Evolutionary conservation across 2,797 vertebrate genomes (phyloP).

Genomic region (Eleutherodactylus coqui): DNA sequence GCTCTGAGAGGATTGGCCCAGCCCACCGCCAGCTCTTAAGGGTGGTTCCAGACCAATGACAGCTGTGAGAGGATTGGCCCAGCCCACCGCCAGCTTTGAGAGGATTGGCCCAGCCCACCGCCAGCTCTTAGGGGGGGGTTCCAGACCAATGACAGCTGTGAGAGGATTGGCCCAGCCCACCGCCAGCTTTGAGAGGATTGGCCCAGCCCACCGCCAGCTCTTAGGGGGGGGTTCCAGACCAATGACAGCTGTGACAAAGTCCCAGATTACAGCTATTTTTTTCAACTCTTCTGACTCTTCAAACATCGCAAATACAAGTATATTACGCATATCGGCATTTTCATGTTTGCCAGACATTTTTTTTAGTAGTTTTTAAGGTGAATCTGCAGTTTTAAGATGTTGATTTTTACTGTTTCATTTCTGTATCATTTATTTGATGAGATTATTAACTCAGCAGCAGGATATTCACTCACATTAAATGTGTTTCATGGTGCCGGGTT

Average conservation of each 20-base stretch:
- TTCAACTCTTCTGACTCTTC: neutral
- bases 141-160: no score
- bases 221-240: neutral
- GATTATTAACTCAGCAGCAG: neutral
- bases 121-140: no score
- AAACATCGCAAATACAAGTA: neutral
- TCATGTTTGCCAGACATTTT: neutral
- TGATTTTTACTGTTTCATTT: constrained; percentile 2
- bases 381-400: neutral
- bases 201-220: neutral
- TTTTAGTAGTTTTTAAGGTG: no score
- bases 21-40: no score
- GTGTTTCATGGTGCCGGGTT: neutral
- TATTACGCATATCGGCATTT: neutral
- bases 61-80: neutral
- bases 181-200: no score
- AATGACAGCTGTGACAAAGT: no score
- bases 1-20: neutral
- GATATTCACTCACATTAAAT: neutral
- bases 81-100: no score
- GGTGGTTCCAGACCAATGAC: neutral
- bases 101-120: neutral
- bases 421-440: neutral
- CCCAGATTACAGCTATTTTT: no score
- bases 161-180: neutral